Percentiles rank a stretch among this genome's conserved stretches.
Evolutionary conservation across 1,140 invertebrate genomes (phyloP).

Genomic region (Gonioctena quinquepunctata): DNA sequence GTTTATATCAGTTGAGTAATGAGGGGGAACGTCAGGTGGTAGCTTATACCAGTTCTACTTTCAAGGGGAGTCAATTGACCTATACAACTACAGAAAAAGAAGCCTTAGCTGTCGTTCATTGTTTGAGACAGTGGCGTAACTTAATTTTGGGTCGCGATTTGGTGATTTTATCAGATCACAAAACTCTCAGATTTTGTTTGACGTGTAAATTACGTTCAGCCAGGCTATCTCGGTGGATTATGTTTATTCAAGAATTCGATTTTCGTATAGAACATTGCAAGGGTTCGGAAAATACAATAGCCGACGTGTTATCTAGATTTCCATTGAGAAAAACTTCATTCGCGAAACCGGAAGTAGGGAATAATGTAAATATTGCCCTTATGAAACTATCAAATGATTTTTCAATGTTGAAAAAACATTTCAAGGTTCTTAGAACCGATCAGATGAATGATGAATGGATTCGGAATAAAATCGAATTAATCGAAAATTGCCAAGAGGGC

Average conservation of each 20-base stretch:
- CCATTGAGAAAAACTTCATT: background rate
- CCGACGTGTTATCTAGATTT: background rate
- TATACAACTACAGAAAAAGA: conserved; percentile 2
- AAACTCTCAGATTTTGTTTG: background rate
- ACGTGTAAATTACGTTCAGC: background rate
- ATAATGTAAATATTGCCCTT: background rate
- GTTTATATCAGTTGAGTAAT: background rate
- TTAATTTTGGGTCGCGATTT: background rate
- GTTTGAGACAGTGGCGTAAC: background rate
- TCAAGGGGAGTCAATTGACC: background rate
- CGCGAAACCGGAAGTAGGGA: too few relatives aligned
- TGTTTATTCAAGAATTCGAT: conserved; percentile 2
- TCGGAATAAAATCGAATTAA: background rate
- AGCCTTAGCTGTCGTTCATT: background rate
- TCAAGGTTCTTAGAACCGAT: background rate
- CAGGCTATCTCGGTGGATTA: background rate
- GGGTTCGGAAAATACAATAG: background rate
- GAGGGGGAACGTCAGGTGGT: background rate
- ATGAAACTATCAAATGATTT: background rate
- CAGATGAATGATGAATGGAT: background rate
- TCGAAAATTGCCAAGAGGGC: too few relatives aligned
- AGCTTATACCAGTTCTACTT: background rate
- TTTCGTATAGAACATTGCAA: background rate
- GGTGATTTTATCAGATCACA: background rate
- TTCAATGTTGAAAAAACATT: background rate